Evolutionary conservation across 2,113 vertebrate genomes (phyloP).

Genomic region (Trochalopteron elliotii): DNA sequence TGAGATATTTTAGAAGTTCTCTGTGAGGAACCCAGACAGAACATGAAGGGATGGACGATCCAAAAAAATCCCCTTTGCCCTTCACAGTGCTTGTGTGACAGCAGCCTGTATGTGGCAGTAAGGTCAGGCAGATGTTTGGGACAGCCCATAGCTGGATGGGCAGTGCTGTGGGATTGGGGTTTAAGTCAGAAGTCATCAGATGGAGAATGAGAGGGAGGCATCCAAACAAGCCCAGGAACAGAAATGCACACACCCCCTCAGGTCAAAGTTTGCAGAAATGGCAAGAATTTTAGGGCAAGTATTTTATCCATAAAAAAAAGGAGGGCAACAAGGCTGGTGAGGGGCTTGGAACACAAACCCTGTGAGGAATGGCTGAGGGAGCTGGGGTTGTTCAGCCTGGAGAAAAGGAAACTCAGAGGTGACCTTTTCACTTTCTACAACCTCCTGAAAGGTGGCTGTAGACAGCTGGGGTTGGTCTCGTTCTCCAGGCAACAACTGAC

Average conservation of each 20-base stretch:
- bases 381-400: too few species aligned
- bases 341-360: too few species aligned
- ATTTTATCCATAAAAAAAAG: not conserved
- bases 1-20: not conserved
- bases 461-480: too few species aligned
- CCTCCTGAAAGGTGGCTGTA: too few species aligned
- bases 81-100: not conserved
- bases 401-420: too few species aligned
- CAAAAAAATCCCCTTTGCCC: not conserved
- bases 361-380: too few species aligned
- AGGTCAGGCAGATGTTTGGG: not conserved
- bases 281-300: not conserved
- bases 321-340: too few species aligned
- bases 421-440: too few species aligned
- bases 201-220: not conserved
- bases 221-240: not conserved
- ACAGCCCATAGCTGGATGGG: not conserved
- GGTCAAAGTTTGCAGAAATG: not conserved
- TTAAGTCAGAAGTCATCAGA: not conserved
- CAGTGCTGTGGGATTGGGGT: not conserved
- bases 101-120: fast-evolving
- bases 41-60: fast-evolving
- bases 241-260: fast-evolving
- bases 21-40: not conserved
- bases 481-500: too few species aligned